A percentile compares a stretch with the other conserved stretches of the same genome.
phyloP scores from a whole-genome alignment of 2,797 vertebrate genomes.

The Takifugu ocellatus region DNA sequence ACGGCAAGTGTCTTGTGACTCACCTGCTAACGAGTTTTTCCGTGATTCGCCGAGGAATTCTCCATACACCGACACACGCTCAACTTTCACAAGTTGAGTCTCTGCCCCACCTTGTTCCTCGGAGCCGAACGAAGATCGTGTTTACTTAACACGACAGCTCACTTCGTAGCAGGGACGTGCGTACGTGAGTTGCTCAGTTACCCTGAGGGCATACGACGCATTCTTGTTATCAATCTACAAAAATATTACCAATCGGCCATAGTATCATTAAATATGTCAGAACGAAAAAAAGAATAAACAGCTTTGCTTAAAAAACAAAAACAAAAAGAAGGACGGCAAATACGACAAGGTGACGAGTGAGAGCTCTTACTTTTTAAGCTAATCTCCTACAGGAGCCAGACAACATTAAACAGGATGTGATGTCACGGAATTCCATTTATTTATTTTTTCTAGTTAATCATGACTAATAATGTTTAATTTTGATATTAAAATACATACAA shows the following conservation, averaged over 20 bases:
- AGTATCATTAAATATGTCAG: too few relatives aligned
- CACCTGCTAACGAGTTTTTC: conserved; percentile 32
- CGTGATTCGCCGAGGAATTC: neutral
- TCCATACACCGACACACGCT: conserved; percentile 21
- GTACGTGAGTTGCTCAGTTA: too few relatives aligned
- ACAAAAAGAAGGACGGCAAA: neutral
- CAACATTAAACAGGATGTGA: conserved; percentile 38
- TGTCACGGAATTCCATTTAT: conserved; percentile 52
- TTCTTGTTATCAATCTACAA: too few relatives aligned
- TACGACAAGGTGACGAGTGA: conserved; percentile 29
- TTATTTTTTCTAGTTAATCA: neutral
- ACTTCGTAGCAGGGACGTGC: neutral
- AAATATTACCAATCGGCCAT: too few relatives aligned
- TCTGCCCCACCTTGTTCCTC: conserved; percentile 48
- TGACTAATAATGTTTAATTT: neutral
- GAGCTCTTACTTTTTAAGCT: fast-evolving
- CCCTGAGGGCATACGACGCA: too few relatives aligned
- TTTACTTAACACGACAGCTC: fast-evolving
- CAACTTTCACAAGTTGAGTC: conserved; percentile 47
- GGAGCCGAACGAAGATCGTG: conserved; percentile 27
- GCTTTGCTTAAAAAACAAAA: too few relatives aligned
- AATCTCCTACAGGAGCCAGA: neutral
- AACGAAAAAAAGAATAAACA: too few relatives aligned
- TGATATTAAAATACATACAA: neutral
- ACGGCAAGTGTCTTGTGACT: conserved; percentile 7